Evolutionary conservation across 2,797 vertebrate species (phyloP), one percentile per base, ranked within the genome.

Genomic region (Podargus strigoides): DNA sequence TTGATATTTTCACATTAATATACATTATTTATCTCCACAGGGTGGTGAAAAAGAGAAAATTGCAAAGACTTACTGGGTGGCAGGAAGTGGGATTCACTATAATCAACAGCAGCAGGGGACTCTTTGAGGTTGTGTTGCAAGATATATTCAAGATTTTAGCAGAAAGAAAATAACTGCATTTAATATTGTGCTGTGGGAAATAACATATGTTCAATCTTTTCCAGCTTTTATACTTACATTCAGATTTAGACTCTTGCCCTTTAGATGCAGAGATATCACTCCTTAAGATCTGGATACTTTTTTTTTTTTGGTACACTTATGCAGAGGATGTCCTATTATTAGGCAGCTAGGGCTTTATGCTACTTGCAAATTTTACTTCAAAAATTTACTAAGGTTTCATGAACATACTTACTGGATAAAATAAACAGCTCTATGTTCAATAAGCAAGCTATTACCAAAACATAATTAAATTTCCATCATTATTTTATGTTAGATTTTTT

Each of bases 61-160:
- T 97, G 95, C 94, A 97, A 97, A 97, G 94, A 95, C 91, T 97
- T 97, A 97, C 96, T 97, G 95, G 96, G 95, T 96, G 96, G 97
- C 97, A 98, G 96, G 93, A 98, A 97, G 89, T 96, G 69, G 95
- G 96, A 96, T 94, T 96, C 68, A 91, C 89, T 98, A 93, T 97
- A 96, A 97, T 97, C 94, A 97, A 92, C 89, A 97, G 95, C 93
- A 97, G 97, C 97, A 93, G 96, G 97, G 89, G 94, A 96, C 58
- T 95, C 95, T 96, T 95, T 95, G 94, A 97, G 92, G 89, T 82
- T 95, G 77, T 85, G 82, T 94, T 95, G 83, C 64, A 96, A 95
- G 94, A 96, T 94, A 95, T 63, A 93, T 72, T 97, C 76, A 94
- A 97, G 85, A 91, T 95, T 96, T 96, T 95, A 77, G 92, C 79